A percentile compares a stretch with the other conserved stretches of the same genome.
Evolutionary conservation across 2,888 invertebrate genomes (phyloP).

Genomic region (Temnothorax rugatulus): DNA sequence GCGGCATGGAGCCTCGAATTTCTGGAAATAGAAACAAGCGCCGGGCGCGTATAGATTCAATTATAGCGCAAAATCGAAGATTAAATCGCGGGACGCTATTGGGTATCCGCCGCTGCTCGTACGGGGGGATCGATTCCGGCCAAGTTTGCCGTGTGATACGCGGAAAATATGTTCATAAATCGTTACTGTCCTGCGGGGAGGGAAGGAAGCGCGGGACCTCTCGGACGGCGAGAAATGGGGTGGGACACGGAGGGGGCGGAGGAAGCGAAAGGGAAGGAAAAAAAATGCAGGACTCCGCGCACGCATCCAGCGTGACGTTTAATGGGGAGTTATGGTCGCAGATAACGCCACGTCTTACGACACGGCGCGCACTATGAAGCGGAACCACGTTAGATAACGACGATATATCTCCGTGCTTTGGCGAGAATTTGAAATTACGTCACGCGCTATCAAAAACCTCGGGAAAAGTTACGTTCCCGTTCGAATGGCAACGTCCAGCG

Average conservation of each 20-base stretch:
- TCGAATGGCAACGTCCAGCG: slow-evolving; percentile 19
- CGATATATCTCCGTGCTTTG: slow-evolving; percentile 56
- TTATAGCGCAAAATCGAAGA: slow-evolving; percentile 53
- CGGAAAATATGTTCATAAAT: slow-evolving; percentile 61
- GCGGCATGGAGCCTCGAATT: slow-evolving; percentile 88
- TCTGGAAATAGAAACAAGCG: slow-evolving; percentile 83
- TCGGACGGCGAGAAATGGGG: slow-evolving; percentile 32
- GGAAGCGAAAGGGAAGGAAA: not conserved
- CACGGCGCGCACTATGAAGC: slow-evolving; percentile 61
- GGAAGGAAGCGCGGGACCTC: slow-evolving; percentile 21
- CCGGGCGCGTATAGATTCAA: slow-evolving; percentile 5
- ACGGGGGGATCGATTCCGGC: slow-evolving; percentile 74
- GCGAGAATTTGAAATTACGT: slow-evolving; percentile 65
- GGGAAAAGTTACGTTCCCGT: slow-evolving; percentile 43
- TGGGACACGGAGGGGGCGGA: slow-evolving; percentile 43
- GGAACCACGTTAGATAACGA: slow-evolving; percentile 59
- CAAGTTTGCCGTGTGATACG: slow-evolving; percentile 72
- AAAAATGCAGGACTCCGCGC: slow-evolving; percentile 30
- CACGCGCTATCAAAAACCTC: slow-evolving; percentile 38
- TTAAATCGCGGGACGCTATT: slow-evolving; percentile 9
- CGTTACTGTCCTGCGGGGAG: slow-evolving; percentile 11
- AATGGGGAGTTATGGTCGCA: slow-evolving; percentile 82
- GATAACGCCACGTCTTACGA: slow-evolving; percentile 67
- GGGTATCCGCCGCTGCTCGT: slow-evolving; percentile 54
- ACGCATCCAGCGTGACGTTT: slow-evolving; percentile 75